Base-by-base conservation (phyloP, 2,797 vertebrate genomes). In the Salarias fasciatus region DNA sequence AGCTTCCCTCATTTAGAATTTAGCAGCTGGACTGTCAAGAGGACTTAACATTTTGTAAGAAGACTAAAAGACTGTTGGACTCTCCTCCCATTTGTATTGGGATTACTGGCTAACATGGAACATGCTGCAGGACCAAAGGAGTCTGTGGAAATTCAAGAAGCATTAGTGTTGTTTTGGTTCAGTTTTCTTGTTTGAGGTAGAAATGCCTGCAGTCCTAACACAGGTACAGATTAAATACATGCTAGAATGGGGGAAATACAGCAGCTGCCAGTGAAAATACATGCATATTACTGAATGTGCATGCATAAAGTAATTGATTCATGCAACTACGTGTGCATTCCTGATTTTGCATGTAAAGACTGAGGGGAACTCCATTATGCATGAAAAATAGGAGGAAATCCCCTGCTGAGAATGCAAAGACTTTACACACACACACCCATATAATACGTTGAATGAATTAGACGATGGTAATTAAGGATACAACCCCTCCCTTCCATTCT, bases 401-500 rank as follows among this genome's bases (percentile, higher is more conserved):
- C 62, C 66, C 37, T 52, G 52, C 58, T 75, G 43, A 53, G 42
- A 47, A 47, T 63, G 53, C 50, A 41, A 18, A 31, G 11, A 65
- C 51, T 75, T 70, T 44, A 63, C 50, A 56, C 42, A n/a, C n/a
- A n/a, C n/a, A 52, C 63, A 59, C 41, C 9, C 15, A 8, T 14
- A 15, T 8, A 47, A 51, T 69, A 63, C 63, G 54, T 14, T 67
- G 51, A 70, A 63, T 57, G 48, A 79, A 85, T 79, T 63, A 67
- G 33, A 37, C 35, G 58, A 8, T 54, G 68, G 59, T 76, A 80
- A 80, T 75, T 77, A 80, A 69, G 72, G 43, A 55, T 68, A 31
- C 47, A 53, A 9, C 2, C 8, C 36, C 36, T 38, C 36, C 36
- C 43, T 14, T 11, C 41, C 35, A 52, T 63, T 74, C 24, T 62